Conservation (phyloP, 2,113 vertebrate genomes). For the Dicerorhinus sumatrensis region DNA sequence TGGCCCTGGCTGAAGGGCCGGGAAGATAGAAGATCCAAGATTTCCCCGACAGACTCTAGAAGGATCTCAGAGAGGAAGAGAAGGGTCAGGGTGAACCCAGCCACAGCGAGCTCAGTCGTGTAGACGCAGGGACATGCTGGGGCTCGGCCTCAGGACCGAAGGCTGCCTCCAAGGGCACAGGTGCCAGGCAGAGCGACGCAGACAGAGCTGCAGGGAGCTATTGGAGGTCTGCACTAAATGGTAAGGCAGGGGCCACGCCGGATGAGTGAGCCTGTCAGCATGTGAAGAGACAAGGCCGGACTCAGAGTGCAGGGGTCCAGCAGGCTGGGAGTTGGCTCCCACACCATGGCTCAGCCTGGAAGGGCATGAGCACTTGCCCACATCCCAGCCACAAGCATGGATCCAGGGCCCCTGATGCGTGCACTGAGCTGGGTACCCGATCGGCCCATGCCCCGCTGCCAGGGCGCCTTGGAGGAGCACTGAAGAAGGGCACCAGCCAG, state of each 20-base stretch:
- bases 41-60: neutral
- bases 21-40: conserved; percentile 1
- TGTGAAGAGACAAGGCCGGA: neutral
- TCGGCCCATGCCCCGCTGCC: rapidly evolving
- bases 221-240: conserved; percentile 29
- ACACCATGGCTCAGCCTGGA: neutral
- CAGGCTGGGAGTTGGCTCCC: neutral
- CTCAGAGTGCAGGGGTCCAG: neutral
- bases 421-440: neutral
- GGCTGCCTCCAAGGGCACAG: conserved; percentile 57
- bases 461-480: neutral
- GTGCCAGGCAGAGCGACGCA: conserved; percentile 17
- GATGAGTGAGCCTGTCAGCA: neutral
- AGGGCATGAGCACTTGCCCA: rapidly evolving
- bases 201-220: conserved; percentile 63
- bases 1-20: conserved; percentile 76
- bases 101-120: conserved; percentile 21
- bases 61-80: conserved; percentile 38
- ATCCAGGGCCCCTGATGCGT: rapidly evolving
- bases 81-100: neutral
- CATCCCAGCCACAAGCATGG: neutral
- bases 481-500: neutral
- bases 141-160: conserved; percentile 56
- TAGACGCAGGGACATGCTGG: conserved; percentile 57
- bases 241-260: conserved; percentile 42